Percentiles rank a stretch among this genome's conserved stretches.
These are phyloP conservation scores for Margaritifera margaritifera DNA, from an alignment of 2,888 invertebrate species.

Conservation along the genomic window DNA sequence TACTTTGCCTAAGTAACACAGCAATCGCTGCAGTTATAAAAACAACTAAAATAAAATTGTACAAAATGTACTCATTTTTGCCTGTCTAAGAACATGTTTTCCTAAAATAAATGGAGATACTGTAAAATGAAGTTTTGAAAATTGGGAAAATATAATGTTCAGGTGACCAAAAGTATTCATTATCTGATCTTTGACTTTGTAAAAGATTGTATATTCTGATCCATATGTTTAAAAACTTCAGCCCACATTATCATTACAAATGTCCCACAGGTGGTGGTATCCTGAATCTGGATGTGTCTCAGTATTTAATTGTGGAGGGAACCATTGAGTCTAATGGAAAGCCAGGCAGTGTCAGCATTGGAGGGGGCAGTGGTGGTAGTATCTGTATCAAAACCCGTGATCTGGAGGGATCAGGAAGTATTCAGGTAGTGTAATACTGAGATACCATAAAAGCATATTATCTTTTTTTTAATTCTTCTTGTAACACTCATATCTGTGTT, in stretches of 20 bases:
- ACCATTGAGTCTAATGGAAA: slow-evolving; percentile 42
- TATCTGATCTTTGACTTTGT: too few species aligned
- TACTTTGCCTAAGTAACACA: too few species aligned
- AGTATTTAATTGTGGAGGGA: slow-evolving; percentile 48
- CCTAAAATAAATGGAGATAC: too few species aligned
- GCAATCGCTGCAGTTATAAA: too few species aligned
- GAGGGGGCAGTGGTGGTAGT: slow-evolving; percentile 58
- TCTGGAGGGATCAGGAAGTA: slow-evolving; percentile 51
- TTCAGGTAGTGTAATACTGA: slow-evolving; percentile 29
- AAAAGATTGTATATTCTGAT: too few species aligned
- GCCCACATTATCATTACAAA: not conserved
- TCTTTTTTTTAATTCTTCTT: not conserved
- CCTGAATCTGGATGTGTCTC: slow-evolving; percentile 29
- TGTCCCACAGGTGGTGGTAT: slow-evolving; percentile 48
- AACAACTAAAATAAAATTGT: too few species aligned
- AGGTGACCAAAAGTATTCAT: too few species aligned
- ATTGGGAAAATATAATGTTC: too few species aligned
- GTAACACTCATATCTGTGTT: not conserved
- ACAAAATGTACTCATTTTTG: too few species aligned
- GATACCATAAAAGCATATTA: not conserved
- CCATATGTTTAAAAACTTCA: too few species aligned
- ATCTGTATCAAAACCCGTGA: slow-evolving; percentile 36
- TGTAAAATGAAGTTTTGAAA: too few species aligned
- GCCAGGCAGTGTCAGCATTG: slow-evolving; percentile 19
- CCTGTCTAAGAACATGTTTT: too few species aligned